Base-by-base conservation (phyloP, 2,113 vertebrate genomes). In the Calyptommatus sinebrachiatus region DNA sequence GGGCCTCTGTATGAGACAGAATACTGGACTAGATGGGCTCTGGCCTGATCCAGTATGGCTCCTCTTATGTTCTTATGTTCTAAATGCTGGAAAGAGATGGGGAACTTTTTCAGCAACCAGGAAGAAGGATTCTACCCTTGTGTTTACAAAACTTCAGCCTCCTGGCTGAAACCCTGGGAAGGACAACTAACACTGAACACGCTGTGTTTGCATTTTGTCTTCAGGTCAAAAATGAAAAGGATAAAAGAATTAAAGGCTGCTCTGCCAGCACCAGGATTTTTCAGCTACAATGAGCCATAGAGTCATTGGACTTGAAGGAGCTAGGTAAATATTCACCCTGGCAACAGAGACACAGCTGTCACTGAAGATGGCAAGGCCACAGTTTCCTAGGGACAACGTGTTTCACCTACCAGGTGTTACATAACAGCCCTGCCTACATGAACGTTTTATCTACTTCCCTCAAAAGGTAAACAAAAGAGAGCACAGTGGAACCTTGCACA, bases 171-270 rank as follows among this genome's bases (percentile, higher is more conserved):
- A 85, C 48, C 65, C 61, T 11, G 2, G n/a, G 80, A 61, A 72
- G 48, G 76, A 83, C 8, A 26, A 31, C 68, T 65, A 50, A 9
- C 82, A 66, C 28, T 5, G 0, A 57, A 7, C 68, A n/a, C 85
- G 70, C 69, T 61, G 28, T 78, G 78, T 29, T 41, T 41, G 35
- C 35, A 41, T 41, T 73, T 31, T 46, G 53, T 65, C 65, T 21
- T 7, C 41, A 45, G 71, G 71, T 69, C 16, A 61, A 41, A 69
- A 73, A 73, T n/a, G 48, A 0, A 81, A 60, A 85, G 1, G 26
- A 31, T 46, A 82, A 63, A 46, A 53, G 22, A 82, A 83, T 77
- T 83, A 50, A 14, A 5, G 45, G 69, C 29, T 63, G 41, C 29
- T 29, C 20, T 69, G 41, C 16, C 35, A 63, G 46, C 69, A 68